phyloP scores from a whole-genome alignment of 1,140 invertebrate genomes.

The Pogonomyrmex barbatus region DNA sequence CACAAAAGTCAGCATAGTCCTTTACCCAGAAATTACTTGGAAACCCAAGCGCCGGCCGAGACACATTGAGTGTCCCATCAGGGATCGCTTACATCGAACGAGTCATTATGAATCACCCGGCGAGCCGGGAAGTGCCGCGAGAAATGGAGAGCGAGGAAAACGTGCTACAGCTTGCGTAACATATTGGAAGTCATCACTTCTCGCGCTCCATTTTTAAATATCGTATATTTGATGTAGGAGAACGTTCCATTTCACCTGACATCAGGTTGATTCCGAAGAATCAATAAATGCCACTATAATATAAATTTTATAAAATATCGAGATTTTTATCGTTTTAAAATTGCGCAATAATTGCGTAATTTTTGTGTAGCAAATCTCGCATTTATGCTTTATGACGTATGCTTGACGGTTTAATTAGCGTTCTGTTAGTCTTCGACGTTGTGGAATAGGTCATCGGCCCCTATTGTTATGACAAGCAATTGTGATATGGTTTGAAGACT shows the following conservation, averaged over 20 bases:
- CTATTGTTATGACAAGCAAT: conserved; percentile 47
- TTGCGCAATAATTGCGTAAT: neutral
- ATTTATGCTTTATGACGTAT: neutral
- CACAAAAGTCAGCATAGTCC: conserved; percentile 48
- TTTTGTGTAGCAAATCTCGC: neutral
- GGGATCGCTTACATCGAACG: conserved; percentile 31
- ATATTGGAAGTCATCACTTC: neutral
- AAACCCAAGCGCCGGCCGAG: conserved; percentile 55
- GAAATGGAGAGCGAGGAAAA: conserved; percentile 29
- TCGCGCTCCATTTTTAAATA: neutral
- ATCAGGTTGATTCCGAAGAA: neutral
- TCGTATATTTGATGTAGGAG: neutral
- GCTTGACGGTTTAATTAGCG: neutral
- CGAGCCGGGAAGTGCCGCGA: conserved; percentile 17
- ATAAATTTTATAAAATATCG: neutral
- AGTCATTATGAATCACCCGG: conserved; percentile 64
- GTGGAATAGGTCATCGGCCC: conserved; percentile 9
- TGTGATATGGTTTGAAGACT: conserved; percentile 8
- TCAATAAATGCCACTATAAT: neutral
- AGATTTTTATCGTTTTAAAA: neutral
- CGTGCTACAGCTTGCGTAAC: conserved; percentile 9
- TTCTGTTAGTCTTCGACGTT: neutral
- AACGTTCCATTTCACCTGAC: neutral
- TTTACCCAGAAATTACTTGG: conserved; percentile 65
- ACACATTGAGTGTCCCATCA: conserved; percentile 44